Evolutionary conservation across 2,113 vertebrate species (phyloP), one percentile per base, ranked within the genome.

Genomic region (Epinephelus moara): DNA sequence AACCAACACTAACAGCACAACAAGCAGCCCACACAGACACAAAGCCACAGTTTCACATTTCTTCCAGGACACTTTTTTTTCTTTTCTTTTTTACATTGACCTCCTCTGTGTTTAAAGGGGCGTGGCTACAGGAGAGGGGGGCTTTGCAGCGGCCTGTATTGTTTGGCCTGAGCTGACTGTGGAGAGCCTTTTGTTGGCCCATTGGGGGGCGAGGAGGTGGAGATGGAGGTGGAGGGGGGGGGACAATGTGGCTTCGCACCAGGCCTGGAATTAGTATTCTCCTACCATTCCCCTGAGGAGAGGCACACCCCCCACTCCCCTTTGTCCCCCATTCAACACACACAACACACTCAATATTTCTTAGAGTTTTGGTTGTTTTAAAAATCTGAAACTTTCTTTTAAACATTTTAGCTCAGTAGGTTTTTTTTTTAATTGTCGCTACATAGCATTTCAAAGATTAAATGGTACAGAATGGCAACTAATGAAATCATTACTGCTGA

Each of bases 241-340:
- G 86, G 80, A 89, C 89, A 92, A 89, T 92, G 92, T 87, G 83
- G 88, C 84, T 88, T 93, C 70, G 80, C 91, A 95, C 85, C 89
- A 69, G 92, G 80, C 89, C 42, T 82, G 82, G 93, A 94, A 96
- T 96, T 95, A 96, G 94, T 95, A 95, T 95, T 95, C 94, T 94
- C 84, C 91, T 85, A 79, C 92, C 90, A 92, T 94, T 91, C 94
- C 33, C 87, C 91, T 12, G 70, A 84, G 81, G 90, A 91, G 89
- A 84, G 81, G 79, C 90, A 89, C 83, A 83, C 92, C 91, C 91
- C 87, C 80, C 70, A 85, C 85, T 85, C 75, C 82, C 87, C 59
- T 92, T 94, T 94, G 88, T 92, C 82, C 90, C 72, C 63, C 62
- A 55, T 78, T 84, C 88, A 86, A 47, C 59, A 74, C 75, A 62